Evolutionary conservation across 2,113 vertebrate genomes (phyloP).

Genomic region (Mastomys natalensis): DNA sequence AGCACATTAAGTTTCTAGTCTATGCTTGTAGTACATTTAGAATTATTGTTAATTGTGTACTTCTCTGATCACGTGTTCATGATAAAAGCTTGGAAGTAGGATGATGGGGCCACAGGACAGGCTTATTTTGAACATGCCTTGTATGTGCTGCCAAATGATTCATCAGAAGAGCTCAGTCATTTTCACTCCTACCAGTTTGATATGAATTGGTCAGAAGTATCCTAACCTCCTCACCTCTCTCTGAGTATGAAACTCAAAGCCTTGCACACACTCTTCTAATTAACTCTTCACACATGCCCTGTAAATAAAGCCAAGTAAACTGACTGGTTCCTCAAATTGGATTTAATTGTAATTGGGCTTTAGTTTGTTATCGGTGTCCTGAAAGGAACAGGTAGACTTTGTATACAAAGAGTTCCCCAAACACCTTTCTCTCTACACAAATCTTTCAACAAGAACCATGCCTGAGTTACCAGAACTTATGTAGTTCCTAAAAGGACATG

Average conservation of each 20-base stretch:
- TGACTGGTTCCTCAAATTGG: background rate
- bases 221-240: background rate
- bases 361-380: background rate
- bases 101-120: background rate
- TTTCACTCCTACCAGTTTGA: background rate
- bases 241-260: background rate
- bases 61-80: conserved; percentile 25
- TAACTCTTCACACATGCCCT: background rate
- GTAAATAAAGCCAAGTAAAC: background rate
- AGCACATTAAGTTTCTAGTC: too few relatives aligned
- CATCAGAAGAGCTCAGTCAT: background rate
- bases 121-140: conserved; percentile 19
- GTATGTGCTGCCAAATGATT: background rate
- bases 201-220: background rate
- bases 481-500: background rate
- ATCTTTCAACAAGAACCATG: background rate
- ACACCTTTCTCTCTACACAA: background rate
- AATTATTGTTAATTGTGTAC: conserved; percentile 32
- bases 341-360: background rate
- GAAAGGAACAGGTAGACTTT: background rate
- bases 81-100: background rate
- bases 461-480: background rate
- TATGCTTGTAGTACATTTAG: background rate
- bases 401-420: background rate
- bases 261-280: background rate